phyloP scores from a whole-genome alignment of 1,140 invertebrate species.

The Gonioctena quinquepunctata region DNA sequence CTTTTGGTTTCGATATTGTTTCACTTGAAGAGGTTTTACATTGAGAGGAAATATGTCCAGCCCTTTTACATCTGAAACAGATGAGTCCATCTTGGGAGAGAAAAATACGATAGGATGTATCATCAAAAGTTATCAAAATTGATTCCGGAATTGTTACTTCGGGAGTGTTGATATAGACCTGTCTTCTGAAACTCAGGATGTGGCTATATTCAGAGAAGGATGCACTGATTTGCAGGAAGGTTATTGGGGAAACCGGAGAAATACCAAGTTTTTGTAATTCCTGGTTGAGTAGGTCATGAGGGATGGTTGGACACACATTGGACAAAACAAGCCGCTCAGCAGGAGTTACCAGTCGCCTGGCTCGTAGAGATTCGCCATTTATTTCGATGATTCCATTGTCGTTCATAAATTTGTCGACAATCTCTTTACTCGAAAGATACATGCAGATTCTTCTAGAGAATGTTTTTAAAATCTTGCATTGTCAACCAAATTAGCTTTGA shows the following conservation, averaged over 20 bases:
- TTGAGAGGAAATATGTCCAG: conserved; percentile 5
- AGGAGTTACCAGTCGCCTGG: background rate
- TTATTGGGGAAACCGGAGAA: background rate
- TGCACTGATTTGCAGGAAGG: background rate
- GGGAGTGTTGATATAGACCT: background rate
- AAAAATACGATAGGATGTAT: background rate
- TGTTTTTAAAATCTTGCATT: too few relatives aligned
- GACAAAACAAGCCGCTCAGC: conserved; percentile 3
- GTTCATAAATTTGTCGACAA: background rate
- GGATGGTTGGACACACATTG: conserved; percentile 4
- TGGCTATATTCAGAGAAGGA: background rate
- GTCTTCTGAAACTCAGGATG: conserved; percentile 6
- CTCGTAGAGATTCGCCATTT: background rate
- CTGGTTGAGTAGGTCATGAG: background rate
- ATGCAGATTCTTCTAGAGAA: too few relatives aligned
- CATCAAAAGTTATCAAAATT: background rate
- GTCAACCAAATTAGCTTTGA: too few relatives aligned
- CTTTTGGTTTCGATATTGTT: too few relatives aligned
- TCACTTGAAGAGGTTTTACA: too few relatives aligned
- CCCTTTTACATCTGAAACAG: background rate
- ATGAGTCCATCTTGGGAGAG: background rate
- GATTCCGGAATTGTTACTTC: background rate
- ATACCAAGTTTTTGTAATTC: background rate
- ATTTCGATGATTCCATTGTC: background rate
- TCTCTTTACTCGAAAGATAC: too few relatives aligned